Evolutionary conservation across 2,113 vertebrate species (phyloP), one percentile per base, ranked within the genome.

Genomic region (Toxotes chatareus): DNA sequence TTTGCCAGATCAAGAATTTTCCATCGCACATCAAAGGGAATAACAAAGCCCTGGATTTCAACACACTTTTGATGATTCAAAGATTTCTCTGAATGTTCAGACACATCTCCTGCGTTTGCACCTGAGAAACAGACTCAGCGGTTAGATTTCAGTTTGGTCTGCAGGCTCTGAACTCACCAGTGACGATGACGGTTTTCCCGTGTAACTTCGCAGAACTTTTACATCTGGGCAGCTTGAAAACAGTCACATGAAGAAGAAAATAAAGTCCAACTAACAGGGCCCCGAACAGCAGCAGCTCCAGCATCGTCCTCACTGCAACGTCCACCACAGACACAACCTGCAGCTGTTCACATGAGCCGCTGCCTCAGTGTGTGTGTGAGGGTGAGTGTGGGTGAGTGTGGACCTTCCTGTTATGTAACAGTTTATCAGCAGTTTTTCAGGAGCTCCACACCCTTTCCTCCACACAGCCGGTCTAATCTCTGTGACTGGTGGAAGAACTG

Each of bases 131-230:
- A 9, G 42, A 12, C 42, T 12, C 42, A 12, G 36, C 36, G 7
- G 36, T 38, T 38, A 5, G 36, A 38, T 3, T 38, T 38, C 36
- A 38, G 36, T 17, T 11, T 12, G 60, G 9, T 40, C 60, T 44
- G 57, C 1, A 6, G 34, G 10, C 38, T 31, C n/a, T 4, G 1
- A 9, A 87, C 87, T 79, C 83, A 89, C 89, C 89, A 0, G 91
- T 92, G 7, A 92, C 68, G 12, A 92, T 47, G 2, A 46, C 87
- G 0, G 82, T 91, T 55, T 90, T 92, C 34, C 87, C 86, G 5
- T 87, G 49, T 0, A 92, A 21, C 60, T 73, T 82, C 2, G 11
- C 62, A 0, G 46, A 3, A 34, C 78, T 78, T 82, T 80, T 27
- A 49, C 82, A 91, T 49, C 38, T 86, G 9, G 88, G 84, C 47